Evolutionary conservation across 1,140 invertebrate genomes (phyloP).

Genomic region (Tribolium castaneum): DNA sequence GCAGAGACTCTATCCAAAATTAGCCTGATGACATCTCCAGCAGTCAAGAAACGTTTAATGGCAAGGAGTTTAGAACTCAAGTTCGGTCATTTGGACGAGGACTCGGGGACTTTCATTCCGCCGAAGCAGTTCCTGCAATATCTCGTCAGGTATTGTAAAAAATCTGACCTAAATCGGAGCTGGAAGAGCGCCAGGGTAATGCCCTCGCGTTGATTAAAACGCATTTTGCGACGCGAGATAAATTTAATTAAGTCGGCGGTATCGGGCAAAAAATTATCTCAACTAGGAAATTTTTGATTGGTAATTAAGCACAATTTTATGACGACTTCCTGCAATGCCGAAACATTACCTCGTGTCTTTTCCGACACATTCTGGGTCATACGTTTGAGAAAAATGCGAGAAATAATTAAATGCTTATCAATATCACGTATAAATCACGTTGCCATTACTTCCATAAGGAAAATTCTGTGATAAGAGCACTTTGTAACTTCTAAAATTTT

Average conservation of each 20-base stretch:
- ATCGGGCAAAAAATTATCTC: not conserved
- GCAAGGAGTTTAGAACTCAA: slow-evolving; percentile 67
- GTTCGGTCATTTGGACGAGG: slow-evolving; percentile 60
- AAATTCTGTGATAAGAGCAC: too few relatives aligned
- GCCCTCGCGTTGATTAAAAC: not conserved
- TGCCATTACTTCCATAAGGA: not conserved
- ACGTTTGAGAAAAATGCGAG: not conserved
- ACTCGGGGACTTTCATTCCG: slow-evolving; percentile 66
- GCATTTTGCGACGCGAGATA: not conserved
- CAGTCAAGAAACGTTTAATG: slow-evolving; percentile 67
- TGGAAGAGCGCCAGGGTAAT: slow-evolving; percentile 13
- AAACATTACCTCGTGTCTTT: not conserved
- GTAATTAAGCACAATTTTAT: not conserved
- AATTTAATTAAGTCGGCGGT: not conserved
- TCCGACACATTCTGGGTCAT: not conserved
- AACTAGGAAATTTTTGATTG: not conserved
- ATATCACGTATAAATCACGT: not conserved
- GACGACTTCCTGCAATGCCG: not conserved
- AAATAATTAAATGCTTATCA: not conserved
- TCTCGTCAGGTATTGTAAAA: slow-evolving; percentile 69
- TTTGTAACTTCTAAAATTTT: too few relatives aligned
- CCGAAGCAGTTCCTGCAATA: slow-evolving; percentile 73
- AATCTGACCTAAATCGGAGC: slow-evolving; percentile 17
- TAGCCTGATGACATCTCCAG: slow-evolving; percentile 69
- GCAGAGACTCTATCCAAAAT: slow-evolving; percentile 71